Evolutionary conservation across 2,888 invertebrate genomes (phyloP).

Genomic region (Mongoloraphidia duomilia): DNA sequence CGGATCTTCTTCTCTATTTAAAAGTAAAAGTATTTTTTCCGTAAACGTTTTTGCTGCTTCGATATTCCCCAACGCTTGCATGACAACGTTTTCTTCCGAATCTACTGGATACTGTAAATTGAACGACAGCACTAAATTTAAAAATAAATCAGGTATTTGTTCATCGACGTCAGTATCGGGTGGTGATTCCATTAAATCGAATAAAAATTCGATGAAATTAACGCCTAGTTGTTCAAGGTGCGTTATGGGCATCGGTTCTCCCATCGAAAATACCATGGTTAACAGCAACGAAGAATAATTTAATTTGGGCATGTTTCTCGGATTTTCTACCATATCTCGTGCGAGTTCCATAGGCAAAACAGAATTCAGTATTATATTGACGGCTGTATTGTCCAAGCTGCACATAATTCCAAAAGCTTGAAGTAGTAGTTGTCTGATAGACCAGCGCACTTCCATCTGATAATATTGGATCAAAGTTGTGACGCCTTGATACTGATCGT

Average conservation of each 20-base stretch:
- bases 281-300: slow-evolving; percentile 71
- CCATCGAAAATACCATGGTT: slow-evolving; percentile 82
- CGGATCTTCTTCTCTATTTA: slow-evolving; percentile 89
- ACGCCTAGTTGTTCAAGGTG: slow-evolving; percentile 79
- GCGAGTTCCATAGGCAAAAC: slow-evolving; percentile 84
- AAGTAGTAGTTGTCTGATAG: slow-evolving; percentile 64
- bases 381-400: slow-evolving; percentile 64
- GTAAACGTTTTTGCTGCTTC: slow-evolving; percentile 75
- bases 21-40: slow-evolving; percentile 71
- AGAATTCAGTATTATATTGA: slow-evolving; percentile 73
- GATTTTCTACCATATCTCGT: slow-evolving; percentile 66
- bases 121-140: slow-evolving; percentile 72
- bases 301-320: slow-evolving; percentile 61
- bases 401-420: slow-evolving; percentile 83
- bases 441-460: slow-evolving; percentile 90
- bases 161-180: slow-evolving; percentile 71
- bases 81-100: slow-evolving; percentile 50
- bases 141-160: slow-evolving; percentile 69
- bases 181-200: slow-evolving; percentile 69
- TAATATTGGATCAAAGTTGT: slow-evolving; percentile 82
- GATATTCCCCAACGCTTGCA: slow-evolving; percentile 52
- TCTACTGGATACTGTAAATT: slow-evolving; percentile 68
- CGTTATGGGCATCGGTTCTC: slow-evolving; percentile 75
- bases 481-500: slow-evolving; percentile 71
- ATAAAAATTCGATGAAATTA: slow-evolving; percentile 64